phyloP scores from a whole-genome alignment of 2,888 invertebrate species.

The Carterocephalus palaemon region DNA sequence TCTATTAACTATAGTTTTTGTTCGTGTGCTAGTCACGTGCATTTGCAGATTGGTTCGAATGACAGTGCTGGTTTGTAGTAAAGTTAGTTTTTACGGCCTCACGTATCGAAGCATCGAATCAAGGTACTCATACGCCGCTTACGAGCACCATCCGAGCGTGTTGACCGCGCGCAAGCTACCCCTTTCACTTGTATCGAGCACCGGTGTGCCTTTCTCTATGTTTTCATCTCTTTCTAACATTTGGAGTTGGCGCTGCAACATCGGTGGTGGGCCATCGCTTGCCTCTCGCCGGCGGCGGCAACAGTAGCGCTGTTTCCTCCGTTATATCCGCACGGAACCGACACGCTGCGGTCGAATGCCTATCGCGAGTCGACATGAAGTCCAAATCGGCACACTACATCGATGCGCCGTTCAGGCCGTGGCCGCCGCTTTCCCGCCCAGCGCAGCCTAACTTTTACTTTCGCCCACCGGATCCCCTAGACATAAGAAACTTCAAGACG shows the following conservation, averaged over 20 bases:
- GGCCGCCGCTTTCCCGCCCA: conserved; percentile 82
- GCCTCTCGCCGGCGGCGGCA: conserved; percentile 55
- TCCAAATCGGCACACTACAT: conserved; percentile 79
- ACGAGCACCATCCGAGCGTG: conserved; percentile 51
- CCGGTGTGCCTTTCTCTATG: conserved; percentile 72
- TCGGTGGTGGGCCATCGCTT: conserved; percentile 61
- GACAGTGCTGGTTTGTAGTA: conserved; percentile 33
- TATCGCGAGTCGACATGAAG: conserved; percentile 81
- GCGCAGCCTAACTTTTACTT: conserved; percentile 73
- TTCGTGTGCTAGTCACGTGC: no score
- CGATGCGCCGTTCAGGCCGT: conserved; percentile 79
- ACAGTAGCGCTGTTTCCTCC: conserved; percentile 71
- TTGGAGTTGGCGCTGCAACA: conserved; percentile 50
- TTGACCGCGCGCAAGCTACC: conserved; percentile 69
- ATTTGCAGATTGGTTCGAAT: no score
- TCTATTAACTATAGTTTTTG: no score
- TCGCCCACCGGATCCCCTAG: conserved; percentile 71
- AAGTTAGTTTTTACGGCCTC: conserved; percentile 38
- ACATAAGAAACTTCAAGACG: conserved; percentile 70
- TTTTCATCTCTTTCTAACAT: conserved; percentile 72
- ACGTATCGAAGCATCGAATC: conserved; percentile 25
- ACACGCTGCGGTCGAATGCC: conserved; percentile 62
- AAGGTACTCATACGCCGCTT: conserved; percentile 43
- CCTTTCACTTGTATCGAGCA: conserved; percentile 75
- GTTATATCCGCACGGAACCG: conserved; percentile 71